phyloP scores from a whole-genome alignment of 2,113 vertebrate species.

The Myrmecophaga tridactyla region DNA sequence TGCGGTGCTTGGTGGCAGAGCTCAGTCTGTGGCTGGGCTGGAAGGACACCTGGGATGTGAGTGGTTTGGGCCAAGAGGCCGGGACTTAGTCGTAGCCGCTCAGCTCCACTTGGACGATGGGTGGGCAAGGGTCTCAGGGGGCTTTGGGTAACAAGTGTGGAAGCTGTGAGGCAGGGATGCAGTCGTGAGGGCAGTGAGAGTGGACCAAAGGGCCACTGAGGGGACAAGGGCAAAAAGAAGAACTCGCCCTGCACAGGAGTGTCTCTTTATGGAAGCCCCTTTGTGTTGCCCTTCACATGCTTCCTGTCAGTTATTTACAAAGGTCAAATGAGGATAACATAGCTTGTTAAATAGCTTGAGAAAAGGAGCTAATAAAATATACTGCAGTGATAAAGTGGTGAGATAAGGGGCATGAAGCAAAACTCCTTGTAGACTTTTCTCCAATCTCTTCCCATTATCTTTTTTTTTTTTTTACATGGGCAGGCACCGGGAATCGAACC shows the following conservation, averaged over 20 bases:
- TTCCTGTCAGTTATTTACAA: not conserved
- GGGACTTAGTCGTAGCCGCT: not conserved
- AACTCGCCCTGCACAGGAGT: rapidly evolving
- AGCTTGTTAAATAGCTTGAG: not conserved
- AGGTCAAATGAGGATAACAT: not conserved
- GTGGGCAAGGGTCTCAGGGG: not conserved
- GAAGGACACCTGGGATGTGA: not conserved
- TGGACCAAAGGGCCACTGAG: not conserved
- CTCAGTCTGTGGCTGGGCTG: not conserved
- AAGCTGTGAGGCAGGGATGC: not conserved
- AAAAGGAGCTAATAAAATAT: not conserved
- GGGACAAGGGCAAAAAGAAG: not conserved
- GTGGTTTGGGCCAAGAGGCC: not conserved
- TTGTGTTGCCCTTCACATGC: not conserved
- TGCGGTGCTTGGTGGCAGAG: not conserved
- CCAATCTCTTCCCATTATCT: not conserved
- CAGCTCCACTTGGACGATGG: not conserved
- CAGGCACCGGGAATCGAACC: too few species aligned
- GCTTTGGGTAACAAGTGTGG: not conserved
- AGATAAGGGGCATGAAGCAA: not conserved
- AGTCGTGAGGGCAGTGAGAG: not conserved
- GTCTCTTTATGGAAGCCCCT: not conserved
- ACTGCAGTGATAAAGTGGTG: too few species aligned
- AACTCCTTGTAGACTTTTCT: not conserved
- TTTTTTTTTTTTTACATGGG: too few species aligned